Evolutionary conservation across 1,140 invertebrate genomes (phyloP).

Genomic region (Drosophila fuyamai): DNA sequence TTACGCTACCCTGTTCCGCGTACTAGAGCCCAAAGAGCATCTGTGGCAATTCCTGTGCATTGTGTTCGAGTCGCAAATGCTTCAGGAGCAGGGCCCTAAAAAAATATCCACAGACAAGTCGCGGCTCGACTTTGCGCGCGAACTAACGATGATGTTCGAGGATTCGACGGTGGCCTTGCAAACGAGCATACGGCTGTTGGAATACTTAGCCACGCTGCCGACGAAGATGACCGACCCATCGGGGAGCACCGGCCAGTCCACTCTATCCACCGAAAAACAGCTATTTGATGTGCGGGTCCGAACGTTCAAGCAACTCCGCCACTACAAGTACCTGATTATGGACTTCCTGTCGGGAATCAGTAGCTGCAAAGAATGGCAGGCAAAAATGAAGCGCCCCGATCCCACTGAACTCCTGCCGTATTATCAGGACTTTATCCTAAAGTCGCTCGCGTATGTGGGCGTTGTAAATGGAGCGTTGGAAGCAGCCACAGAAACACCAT

Average conservation of each 20-base stretch:
- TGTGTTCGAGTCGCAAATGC: constrained; percentile 88
- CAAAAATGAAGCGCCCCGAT: constrained; percentile 85
- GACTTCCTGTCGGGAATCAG: constrained; percentile 89
- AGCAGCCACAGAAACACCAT: constrained; percentile 71
- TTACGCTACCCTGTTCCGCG: constrained; percentile 91
- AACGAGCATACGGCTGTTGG: constrained; percentile 88
- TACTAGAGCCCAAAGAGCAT: constrained; percentile 89
- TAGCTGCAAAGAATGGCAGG: constrained; percentile 88
- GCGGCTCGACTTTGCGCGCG: constrained; percentile 56
- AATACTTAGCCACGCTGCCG: constrained; percentile 85
- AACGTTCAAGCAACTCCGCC: constrained; percentile 90
- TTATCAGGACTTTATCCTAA: constrained; percentile 89
- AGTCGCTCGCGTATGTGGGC: constrained; percentile 89
- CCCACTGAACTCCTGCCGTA: constrained; percentile 72
- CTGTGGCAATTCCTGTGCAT: constrained; percentile 92
- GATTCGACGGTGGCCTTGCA: constrained; percentile 86
- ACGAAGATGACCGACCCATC: constrained; percentile 64
- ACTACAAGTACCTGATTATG: constrained; percentile 92
- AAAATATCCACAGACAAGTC: constrained; percentile 67
- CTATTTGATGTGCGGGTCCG: constrained; percentile 89
- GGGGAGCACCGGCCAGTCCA: constrained; percentile 4
- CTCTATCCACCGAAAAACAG: constrained; percentile 77
- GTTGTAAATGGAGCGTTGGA: constrained; percentile 86
- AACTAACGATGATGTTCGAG: constrained; percentile 53
- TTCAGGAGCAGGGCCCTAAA: constrained; percentile 63